phyloP scores from a whole-genome alignment of 2,113 vertebrate genomes.

The Cololabis saira region DNA sequence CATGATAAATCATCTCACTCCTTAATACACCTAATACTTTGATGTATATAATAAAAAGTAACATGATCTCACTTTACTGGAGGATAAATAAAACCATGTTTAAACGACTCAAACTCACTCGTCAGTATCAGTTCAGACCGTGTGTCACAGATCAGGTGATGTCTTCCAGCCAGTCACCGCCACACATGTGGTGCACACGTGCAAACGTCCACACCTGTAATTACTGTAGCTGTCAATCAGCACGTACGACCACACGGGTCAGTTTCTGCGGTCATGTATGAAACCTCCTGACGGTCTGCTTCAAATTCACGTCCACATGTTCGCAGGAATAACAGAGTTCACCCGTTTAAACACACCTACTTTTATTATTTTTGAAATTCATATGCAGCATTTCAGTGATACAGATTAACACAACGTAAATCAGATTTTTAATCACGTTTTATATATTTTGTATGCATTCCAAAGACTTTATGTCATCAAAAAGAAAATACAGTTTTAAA shows the following conservation, averaged over 20 bases:
- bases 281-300: no score
- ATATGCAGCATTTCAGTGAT: constrained; percentile 62
- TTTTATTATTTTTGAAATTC: constrained; percentile 71
- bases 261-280: no score
- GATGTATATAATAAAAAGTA: constrained; percentile 18
- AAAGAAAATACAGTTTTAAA: no score
- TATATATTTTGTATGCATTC: not conserved
- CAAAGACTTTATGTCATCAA: constrained; percentile 5
- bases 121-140: not conserved
- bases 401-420: constrained; percentile 37
- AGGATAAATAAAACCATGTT: constrained; percentile 35
- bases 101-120: not conserved
- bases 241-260: not conserved
- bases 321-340: constrained; percentile 47
- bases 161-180: constrained; percentile 31
- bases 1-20: not conserved
- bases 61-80: constrained; percentile 5
- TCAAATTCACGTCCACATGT: constrained; percentile 16
- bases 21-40: constrained; percentile 9
- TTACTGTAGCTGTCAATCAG: constrained; percentile 14
- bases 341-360: constrained; percentile 58
- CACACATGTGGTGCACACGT: constrained; percentile 36
- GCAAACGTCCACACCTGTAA: constrained; percentile 55
- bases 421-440: not conserved
- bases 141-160: constrained; percentile 18